phyloP scores from a whole-genome alignment of 2,113 vertebrate species.

The Otocyon megalotis region DNA sequence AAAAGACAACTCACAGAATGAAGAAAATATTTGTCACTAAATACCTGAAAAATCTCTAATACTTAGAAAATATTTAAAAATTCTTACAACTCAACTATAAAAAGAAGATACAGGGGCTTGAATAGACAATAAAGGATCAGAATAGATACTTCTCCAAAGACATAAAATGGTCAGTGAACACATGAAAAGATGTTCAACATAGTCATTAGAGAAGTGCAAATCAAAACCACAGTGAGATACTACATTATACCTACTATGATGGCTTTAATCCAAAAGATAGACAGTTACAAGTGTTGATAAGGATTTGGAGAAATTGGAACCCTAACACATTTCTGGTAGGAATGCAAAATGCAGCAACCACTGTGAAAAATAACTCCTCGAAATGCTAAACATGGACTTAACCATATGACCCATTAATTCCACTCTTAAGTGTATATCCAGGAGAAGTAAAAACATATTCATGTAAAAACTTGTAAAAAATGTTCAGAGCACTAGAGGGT shows the following conservation, averaged over 20 bases:
- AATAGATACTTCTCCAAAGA: slow-evolving; percentile 10
- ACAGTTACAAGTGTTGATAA: neutral
- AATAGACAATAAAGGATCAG: neutral
- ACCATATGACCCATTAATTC: neutral
- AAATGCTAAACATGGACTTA: slow-evolving; percentile 17
- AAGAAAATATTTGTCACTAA: slow-evolving; percentile 31
- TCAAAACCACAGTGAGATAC: neutral
- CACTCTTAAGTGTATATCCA: neutral
- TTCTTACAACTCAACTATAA: neutral
- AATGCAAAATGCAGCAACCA: neutral
- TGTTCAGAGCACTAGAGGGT: neutral
- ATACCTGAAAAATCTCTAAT: neutral
- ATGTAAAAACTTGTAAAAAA: neutral
- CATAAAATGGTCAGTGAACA: neutral
- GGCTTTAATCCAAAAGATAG: neutral
- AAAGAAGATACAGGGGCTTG: neutral
- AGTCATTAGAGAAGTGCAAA: neutral
- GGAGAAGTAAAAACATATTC: neutral
- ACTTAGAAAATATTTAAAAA: neutral
- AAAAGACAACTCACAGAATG: neutral
- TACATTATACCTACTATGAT: neutral
- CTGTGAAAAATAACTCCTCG: neutral
- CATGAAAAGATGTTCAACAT: neutral
- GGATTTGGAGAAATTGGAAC: neutral
- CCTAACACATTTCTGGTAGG: neutral